Percentiles rank a stretch among this genome's conserved stretches.
These are phyloP conservation scores for Perithous albicinctus DNA, from an alignment of 2,888 invertebrate genomes.

Conservation along the genomic window DNA sequence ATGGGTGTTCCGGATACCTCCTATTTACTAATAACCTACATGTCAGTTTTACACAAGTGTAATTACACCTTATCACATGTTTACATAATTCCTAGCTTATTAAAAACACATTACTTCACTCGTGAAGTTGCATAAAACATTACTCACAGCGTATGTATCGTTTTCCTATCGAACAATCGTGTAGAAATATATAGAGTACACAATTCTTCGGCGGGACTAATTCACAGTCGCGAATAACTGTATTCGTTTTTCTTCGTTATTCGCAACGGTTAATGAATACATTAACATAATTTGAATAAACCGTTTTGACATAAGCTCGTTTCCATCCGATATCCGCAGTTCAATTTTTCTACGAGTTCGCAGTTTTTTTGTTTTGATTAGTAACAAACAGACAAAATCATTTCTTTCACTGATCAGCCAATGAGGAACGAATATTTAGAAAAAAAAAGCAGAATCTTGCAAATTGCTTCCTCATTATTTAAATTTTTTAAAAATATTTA, in stretches of 20 bases:
- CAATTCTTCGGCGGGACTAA: slow-evolving; percentile 9
- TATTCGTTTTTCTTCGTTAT: slow-evolving; percentile 26
- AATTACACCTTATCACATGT: neutral
- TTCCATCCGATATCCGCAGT: neutral
- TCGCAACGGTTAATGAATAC: slow-evolving; percentile 7
- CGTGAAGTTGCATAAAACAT: slow-evolving; percentile 32
- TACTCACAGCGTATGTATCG: slow-evolving; percentile 15
- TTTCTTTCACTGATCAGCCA: no score
- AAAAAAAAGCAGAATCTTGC: no score
- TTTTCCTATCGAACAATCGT: slow-evolving; percentile 36
- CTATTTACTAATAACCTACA: neutral
- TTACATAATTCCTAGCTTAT: neutral
- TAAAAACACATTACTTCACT: neutral
- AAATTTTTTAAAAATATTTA: no score
- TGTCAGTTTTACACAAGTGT: neutral
- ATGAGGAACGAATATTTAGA: no score
- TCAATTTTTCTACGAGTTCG: neutral
- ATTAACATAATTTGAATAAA: neutral
- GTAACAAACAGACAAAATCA: no score
- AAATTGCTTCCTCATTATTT: no score
- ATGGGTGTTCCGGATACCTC: neutral
- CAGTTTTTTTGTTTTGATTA: no score
- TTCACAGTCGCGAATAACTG: slow-evolving; percentile 19
- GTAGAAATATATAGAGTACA: slow-evolving; percentile 39
- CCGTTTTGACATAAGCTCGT: slow-evolving; percentile 2